Evolutionary conservation across 2,797 vertebrate species (phyloP), one percentile per base, ranked within the genome.

Genomic region (Gila robusta): DNA sequence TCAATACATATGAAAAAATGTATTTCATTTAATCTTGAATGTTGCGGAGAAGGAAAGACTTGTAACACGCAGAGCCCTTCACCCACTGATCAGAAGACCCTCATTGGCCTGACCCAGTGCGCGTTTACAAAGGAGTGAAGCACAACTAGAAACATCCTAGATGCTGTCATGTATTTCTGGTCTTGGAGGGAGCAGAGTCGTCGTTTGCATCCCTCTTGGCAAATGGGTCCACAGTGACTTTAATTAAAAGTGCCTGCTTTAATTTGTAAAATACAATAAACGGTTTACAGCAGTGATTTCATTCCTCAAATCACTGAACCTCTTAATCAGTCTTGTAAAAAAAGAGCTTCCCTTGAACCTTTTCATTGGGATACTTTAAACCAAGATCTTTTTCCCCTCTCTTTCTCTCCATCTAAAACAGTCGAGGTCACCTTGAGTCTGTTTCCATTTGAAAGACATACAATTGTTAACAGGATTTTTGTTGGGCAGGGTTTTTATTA

Each of bases 241-340:
- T 70, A 84, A 87, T 87, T 81, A 84, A 84, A 87, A 84, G 69
- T 72, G 81, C n/a, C 62, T 56, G 62, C 35, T 87, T 66, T 84
- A 59, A 81, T 86, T 62, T 72, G 76, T 84, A 59, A 10, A 77
- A 78, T 69, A 74, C 64, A 87, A 81, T 56, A 74, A 80, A 56
- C 35, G 19, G 47, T 76, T 87, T 71, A 81, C 49, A 76, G 78
- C 67, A 26, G 26, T n/a, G 69, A 79, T 71, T 79, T 79, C 76
- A 70, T 71, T 85, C 52, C 39, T 84, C 35, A 79, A 79, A 54
- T 41, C 76, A 80, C 39, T 79, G 64, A 71, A 72, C 77, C 77
- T 64, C 76, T 71, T 73, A 66, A 79, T 77, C 49, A 59, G 67
- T 37, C 76, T 44, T 1, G 83, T 67, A n/a, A 62, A 76, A 84